Percentiles rank a stretch among this genome's conserved stretches.
These are phyloP conservation scores for Lithosia quadra DNA, from an alignment of 2,888 invertebrate species.

Conservation along the genomic window DNA sequence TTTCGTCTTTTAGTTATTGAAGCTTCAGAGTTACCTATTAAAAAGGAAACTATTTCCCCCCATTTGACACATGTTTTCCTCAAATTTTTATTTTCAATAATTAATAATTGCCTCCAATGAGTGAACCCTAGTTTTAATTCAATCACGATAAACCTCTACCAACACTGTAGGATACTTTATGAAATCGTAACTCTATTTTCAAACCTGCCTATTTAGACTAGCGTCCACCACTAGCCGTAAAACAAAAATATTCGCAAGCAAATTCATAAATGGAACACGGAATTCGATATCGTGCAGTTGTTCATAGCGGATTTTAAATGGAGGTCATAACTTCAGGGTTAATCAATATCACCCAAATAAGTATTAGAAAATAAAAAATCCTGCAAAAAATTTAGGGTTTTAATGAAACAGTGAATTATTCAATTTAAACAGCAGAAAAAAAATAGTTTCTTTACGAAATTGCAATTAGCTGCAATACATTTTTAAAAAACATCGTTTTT, in stretches of 20 bases:
- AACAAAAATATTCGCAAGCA: conserved; percentile 57
- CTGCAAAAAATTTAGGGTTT: no score
- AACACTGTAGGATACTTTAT: not conserved
- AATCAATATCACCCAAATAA: no score
- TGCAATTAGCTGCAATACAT: no score
- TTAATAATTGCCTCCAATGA: not conserved
- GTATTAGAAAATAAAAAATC: not conserved
- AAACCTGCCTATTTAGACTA: conserved; percentile 22
- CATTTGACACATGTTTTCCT: no score
- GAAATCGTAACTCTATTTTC: conserved; percentile 22
- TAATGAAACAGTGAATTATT: no score
- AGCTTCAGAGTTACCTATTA: no score
- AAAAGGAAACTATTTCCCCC: no score
- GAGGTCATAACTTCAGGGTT: conserved; percentile 51
- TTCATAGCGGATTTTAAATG: conserved; percentile 55
- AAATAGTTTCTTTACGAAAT: no score
- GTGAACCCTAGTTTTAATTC: not conserved
- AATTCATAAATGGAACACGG: conserved; percentile 57
- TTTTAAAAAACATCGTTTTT: no score
- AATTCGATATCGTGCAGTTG: conserved; percentile 55
- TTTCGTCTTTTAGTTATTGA: no score
- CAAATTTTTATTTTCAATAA: no score
- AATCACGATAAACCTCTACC: not conserved
- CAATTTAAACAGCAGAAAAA: no score
- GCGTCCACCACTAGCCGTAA: conserved; percentile 37